Evolutionary conservation across 2,888 invertebrate species (phyloP).

Genomic region (Tholera decimalis): DNA sequence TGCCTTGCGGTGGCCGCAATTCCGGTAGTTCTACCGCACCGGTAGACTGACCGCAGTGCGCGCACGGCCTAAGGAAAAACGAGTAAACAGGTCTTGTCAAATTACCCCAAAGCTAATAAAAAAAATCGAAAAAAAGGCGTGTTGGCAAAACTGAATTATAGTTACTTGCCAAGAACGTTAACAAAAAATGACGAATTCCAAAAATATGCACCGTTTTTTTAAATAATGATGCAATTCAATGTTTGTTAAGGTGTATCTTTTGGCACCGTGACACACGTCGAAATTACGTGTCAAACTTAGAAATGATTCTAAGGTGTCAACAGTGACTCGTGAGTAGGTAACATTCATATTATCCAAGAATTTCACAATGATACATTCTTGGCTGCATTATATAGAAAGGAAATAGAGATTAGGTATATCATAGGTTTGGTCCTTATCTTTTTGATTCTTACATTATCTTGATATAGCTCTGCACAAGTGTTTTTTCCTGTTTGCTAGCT

Average conservation of each 20-base stretch:
- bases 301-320: no score
- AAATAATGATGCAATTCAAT: constrained; percentile 40
- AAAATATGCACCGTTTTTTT: constrained; percentile 34
- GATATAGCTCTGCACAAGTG: not conserved
- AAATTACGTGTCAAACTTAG: constrained; percentile 27
- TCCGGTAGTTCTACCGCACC: no score
- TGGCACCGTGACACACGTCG: constrained; percentile 31
- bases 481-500: not conserved
- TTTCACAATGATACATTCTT: constrained; percentile 27
- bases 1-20: no score
- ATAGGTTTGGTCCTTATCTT: not conserved
- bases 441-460: not conserved
- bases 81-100: not conserved
- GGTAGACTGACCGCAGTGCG: no score
- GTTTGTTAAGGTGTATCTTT: constrained; percentile 23
- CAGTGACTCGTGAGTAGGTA: constrained; percentile 5
- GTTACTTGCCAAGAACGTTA: constrained; percentile 28
- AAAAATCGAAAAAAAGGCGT: not conserved
- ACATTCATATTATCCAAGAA: constrained; percentile 19
- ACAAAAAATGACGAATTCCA: constrained; percentile 39
- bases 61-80: no score
- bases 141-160: constrained; percentile 10
- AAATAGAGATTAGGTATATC: not conserved
- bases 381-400: not conserved
- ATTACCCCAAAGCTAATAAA: not conserved